Conservation (phyloP, 30 jellyfish, hydroid and myxozoan species). For the Sanderia malayensis region DNA sequence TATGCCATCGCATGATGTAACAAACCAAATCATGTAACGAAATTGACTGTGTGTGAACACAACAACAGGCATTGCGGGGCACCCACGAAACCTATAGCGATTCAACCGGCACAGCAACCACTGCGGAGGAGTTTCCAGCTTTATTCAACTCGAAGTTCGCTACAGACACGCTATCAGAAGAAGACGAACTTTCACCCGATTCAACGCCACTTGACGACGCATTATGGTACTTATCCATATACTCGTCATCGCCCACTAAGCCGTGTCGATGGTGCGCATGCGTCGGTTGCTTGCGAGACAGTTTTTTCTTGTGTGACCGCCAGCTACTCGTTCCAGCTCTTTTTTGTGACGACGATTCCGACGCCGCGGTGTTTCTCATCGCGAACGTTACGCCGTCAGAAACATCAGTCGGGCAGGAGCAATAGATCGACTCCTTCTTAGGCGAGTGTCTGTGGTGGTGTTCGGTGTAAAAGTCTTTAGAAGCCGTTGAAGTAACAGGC, state of each 20-base stretch:
- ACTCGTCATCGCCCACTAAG: constrained; percentile 29
- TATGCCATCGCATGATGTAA: no score
- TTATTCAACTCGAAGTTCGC: constrained; percentile 53
- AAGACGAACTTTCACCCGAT: constrained; percentile 83
- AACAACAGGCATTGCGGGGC: not conserved
- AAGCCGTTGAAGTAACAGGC: not conserved
- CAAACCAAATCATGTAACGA: no score
- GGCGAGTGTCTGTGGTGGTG: constrained; percentile 17
- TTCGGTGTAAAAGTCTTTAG: not conserved
- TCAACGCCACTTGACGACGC: constrained; percentile 91
- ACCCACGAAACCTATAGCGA: constrained; percentile 17
- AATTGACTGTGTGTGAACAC: no score
- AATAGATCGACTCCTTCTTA: constrained; percentile 47
- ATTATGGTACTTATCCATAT: constrained; percentile 28
- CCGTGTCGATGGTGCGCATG: constrained; percentile 45
- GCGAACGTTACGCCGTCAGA: constrained; percentile 39
- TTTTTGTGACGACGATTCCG: constrained; percentile 63
- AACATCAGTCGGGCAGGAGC: constrained; percentile 67
- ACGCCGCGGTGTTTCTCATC: constrained; percentile 32
- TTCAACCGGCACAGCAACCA: no score
- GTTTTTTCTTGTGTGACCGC: constrained; percentile 47
- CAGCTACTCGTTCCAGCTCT: constrained; percentile 24
- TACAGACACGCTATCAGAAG: constrained; percentile 72
- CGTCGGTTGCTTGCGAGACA: constrained; percentile 58
- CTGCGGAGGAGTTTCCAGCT: constrained; percentile 47